These are phyloP conservation scores for Drosophila navojoa DNA, from an alignment of 1,140 invertebrate genomes.

Conservation along the genomic window DNA sequence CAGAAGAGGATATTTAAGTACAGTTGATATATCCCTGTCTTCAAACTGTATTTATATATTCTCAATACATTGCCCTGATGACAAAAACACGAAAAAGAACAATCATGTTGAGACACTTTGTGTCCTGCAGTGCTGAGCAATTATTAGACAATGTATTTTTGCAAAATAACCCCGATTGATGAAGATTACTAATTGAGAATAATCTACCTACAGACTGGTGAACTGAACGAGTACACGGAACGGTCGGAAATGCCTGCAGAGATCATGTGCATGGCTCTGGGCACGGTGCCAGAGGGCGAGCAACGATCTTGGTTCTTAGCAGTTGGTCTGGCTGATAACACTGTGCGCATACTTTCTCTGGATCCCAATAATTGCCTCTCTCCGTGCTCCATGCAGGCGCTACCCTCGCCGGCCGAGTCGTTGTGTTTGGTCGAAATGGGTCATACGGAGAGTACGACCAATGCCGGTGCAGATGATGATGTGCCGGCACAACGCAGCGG, in stretches of 20 bases:
- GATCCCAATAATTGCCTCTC: conserved; percentile 97
- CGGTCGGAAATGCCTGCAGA: conserved; percentile 98
- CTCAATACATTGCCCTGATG: conserved; percentile 63
- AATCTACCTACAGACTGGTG: conserved; percentile 91
- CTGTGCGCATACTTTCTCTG: conserved; percentile 98
- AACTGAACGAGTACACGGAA: conserved; percentile 99
- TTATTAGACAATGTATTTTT: neutral
- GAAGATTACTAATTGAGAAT: neutral
- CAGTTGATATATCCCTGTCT: neutral
- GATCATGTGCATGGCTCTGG: conserved; percentile 99
- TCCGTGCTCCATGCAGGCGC: conserved; percentile 96
- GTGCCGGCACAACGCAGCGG: conserved; percentile 59
- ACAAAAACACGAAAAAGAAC: conserved; percentile 83
- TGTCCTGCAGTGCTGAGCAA: conserved; percentile 84
- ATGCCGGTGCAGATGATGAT: conserved; percentile 84
- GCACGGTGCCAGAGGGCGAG: conserved; percentile 96
- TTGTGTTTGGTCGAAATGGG: conserved; percentile 97
- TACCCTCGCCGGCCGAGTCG: conserved; percentile 98
- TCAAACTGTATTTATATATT: neutral
- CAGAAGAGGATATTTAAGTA: neutral
- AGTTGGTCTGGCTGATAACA: conserved; percentile 98
- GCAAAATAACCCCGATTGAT: neutral
- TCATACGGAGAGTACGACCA: conserved; percentile 84
- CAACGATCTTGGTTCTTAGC: conserved; percentile 98
- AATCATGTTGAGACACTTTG: conserved; percentile 83